Evolutionary conservation across 2,797 vertebrate genomes (phyloP).

Genomic region (Lagorchestes hirsutus): DNA sequence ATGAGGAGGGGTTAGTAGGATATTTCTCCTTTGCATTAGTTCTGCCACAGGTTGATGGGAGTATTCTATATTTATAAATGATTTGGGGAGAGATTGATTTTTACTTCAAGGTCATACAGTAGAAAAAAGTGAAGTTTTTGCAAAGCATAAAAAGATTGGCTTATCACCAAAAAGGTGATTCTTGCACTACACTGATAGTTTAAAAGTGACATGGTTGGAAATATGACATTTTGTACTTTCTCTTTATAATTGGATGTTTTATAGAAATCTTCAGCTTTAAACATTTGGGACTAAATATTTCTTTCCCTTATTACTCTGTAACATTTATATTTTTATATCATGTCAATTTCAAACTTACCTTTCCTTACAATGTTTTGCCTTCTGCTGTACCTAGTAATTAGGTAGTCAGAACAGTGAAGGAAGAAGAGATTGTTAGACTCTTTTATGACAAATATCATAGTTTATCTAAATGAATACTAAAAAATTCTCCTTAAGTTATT

Average conservation of each 20-base stretch:
- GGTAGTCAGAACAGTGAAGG: slow-evolving; percentile 6
- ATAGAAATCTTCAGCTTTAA: background rate
- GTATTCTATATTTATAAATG: background rate
- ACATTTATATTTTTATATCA: slow-evolving; percentile 52
- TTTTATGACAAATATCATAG: slow-evolving; percentile 21
- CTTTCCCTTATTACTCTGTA: slow-evolving; percentile 16
- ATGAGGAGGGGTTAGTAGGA: background rate
- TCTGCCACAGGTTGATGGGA: background rate
- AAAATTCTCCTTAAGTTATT: background rate
- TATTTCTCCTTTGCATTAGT: background rate
- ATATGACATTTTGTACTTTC: background rate
- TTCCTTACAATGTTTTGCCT: slow-evolving; percentile 59
- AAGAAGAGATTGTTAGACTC: slow-evolving; percentile 27
- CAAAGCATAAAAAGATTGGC: background rate
- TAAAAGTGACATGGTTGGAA: background rate
- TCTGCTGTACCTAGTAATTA: slow-evolving; percentile 40
- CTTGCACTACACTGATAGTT: background rate
- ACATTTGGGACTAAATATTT: slow-evolving; percentile 17
- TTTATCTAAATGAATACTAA: slow-evolving; percentile 39
- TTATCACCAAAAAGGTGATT: background rate
- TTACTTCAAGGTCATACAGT: background rate
- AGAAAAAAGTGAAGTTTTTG: background rate
- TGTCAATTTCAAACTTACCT: slow-evolving; percentile 53
- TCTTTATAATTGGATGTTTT: slow-evolving; percentile 5
- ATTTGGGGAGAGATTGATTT: background rate